A percentile compares a stretch with the other conserved stretches of the same genome.
Conservation (phyloP, 2,113 vertebrate species). For the Catharus fuscescens region DNA sequence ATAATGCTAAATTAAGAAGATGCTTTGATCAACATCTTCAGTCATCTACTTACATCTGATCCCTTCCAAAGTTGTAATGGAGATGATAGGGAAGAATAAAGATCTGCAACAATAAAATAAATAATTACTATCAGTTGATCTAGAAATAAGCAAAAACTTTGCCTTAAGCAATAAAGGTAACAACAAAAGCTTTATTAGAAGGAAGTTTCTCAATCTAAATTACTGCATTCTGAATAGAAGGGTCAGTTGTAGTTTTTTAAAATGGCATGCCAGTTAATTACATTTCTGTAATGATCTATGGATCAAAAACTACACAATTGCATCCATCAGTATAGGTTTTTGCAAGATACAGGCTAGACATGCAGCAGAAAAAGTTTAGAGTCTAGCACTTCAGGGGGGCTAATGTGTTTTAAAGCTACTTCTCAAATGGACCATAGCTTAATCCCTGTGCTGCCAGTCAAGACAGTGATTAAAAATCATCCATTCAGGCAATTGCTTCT, state of each 20-base stretch:
- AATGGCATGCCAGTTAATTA: constrained; percentile 8
- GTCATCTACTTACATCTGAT: neutral
- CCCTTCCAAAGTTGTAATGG: neutral
- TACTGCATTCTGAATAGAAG: constrained; percentile 13
- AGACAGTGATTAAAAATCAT: constrained; percentile 61
- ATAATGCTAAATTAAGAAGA: neutral
- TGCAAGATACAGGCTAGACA: neutral
- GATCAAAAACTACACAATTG: constrained; percentile 4
- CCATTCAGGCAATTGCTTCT: constrained; percentile 64
- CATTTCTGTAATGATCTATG: constrained; percentile 36
- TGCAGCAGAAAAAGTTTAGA: constrained; percentile 21
- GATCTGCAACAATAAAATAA: neutral
- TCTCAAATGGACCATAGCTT: constrained; percentile 11
- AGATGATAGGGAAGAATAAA: neutral
- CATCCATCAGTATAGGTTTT: constrained; percentile 27
- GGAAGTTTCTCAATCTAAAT: neutral
- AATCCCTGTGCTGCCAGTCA: constrained; percentile 66
- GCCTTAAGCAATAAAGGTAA: neutral
- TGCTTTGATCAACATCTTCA: neutral
- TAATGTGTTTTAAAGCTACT: constrained; percentile 55
- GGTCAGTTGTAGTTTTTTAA: neutral
- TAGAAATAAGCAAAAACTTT: neutral
- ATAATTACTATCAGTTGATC: neutral
- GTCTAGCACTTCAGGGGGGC: constrained; percentile 28
- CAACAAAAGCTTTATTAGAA: neutral